Evolutionary conservation across 2,888 invertebrate species (phyloP).

Genomic region (Noctua fimbriata): DNA sequence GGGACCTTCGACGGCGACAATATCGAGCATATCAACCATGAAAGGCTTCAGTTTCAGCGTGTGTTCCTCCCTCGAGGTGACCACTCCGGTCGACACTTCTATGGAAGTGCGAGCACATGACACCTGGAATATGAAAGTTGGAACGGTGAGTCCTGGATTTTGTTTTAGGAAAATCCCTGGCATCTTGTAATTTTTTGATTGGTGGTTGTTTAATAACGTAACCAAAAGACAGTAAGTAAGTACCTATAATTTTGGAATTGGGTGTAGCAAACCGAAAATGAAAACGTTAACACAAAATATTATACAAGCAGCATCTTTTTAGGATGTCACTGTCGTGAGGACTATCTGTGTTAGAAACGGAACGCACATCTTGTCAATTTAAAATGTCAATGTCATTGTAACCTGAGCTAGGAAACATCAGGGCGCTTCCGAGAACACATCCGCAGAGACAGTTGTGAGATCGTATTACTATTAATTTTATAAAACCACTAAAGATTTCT

Average conservation of each 20-base stretch:
- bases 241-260: background rate
- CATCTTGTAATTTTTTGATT: background rate
- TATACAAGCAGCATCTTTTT: background rate
- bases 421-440: too few species aligned
- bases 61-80: constrained; percentile 77
- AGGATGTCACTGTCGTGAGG: background rate
- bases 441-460: too few species aligned
- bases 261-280: background rate
- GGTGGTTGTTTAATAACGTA: background rate
- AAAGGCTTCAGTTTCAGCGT: constrained; percentile 91
- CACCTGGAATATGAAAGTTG: constrained; percentile 74
- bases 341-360: too few species aligned
- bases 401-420: too few species aligned
- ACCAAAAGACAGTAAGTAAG: background rate
- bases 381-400: too few species aligned
- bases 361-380: too few species aligned
- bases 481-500: too few species aligned
- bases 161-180: background rate
- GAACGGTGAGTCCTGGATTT: background rate
- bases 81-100: constrained; percentile 81
- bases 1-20: constrained; percentile 92
- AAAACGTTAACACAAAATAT: too few species aligned
- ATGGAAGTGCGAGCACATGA: constrained; percentile 85
- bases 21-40: constrained; percentile 93
- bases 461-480: too few species aligned